A percentile compares a stretch with the other conserved stretches of the same genome.
These are phyloP conservation scores for Conger conger DNA, from an alignment of 2,113 vertebrate genomes.

Conservation along the genomic window DNA sequence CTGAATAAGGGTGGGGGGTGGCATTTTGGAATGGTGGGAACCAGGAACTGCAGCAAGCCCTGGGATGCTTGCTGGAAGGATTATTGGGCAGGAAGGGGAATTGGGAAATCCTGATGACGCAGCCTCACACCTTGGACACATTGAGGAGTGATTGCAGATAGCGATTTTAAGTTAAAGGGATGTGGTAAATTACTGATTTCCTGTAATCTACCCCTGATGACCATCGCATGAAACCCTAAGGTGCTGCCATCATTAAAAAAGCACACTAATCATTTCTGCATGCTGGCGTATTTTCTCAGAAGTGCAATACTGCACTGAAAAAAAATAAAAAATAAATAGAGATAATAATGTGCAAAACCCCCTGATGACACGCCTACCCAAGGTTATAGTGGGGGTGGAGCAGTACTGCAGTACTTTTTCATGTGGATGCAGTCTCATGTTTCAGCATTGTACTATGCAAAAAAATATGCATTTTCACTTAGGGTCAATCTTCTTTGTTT, in stretches of 20 bases:
- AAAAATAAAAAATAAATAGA: background rate
- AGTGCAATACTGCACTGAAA: background rate
- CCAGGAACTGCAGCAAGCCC: conserved; percentile 38
- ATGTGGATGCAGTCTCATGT: too few relatives aligned
- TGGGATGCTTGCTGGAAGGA: conserved; percentile 36
- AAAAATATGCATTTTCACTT: too few relatives aligned
- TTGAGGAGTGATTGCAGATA: background rate
- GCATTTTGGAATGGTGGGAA: background rate
- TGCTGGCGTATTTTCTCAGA: background rate
- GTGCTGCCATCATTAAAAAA: too few relatives aligned
- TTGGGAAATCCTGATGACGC: conserved; percentile 15
- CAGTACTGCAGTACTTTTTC: too few relatives aligned
- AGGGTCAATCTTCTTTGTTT: too few relatives aligned
- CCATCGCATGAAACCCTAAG: background rate
- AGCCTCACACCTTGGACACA: conserved; percentile 16
- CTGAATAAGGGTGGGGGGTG: conserved; percentile 30
- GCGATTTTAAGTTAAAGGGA: background rate
- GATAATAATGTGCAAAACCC: too few relatives aligned
- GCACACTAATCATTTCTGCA: background rate
- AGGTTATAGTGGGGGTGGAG: too few relatives aligned
- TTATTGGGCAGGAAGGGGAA: conserved; percentile 35
- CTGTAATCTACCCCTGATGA: conserved; percentile 6
- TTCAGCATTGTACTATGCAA: too few relatives aligned
- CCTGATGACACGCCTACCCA: too few relatives aligned
- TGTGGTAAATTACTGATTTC: conserved; percentile 21